Base-by-base conservation (phyloP, 1,140 invertebrate species). In the Cotesia typhae region DNA sequence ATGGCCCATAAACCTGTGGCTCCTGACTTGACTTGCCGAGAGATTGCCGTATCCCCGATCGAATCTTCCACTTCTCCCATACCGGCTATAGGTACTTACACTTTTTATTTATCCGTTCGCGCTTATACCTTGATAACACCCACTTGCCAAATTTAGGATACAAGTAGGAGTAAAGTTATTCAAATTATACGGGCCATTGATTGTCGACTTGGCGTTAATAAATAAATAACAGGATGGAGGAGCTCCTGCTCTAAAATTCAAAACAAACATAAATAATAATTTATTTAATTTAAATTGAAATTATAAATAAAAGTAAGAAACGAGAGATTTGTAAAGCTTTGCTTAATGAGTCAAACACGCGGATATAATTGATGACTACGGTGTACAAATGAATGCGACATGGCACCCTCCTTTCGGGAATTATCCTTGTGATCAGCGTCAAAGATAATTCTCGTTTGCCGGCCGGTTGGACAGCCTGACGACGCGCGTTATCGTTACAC, bases 401-500 rank as follows among this genome's bases (percentile, higher is more conserved):
- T 73, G 63, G 66, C 71, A 66, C 63, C 59, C 70, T 57, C 69
- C 53, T 51, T 72, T 72, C 60, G n/a, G 69, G 74, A 80, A 77
- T 80, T 80, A 70, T 74, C 60, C 35, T 70, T 17, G 69, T 72
- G 75, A 80, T 81, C 79, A 77, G 61, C 64, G 71, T 53, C 55
- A 73, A 75, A 78, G 75, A 76, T 63, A 72, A 74, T 73, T 72
- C 65, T 41, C 73, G 75, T 66, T 67, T 68, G 71, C 67, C 57
- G 63, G 57, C 67, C 67, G 68, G 76, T 70, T 66, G 75, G 59
- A 64, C 69, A 71, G 47, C 64, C 65, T 60, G 67, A 59, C 70
- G 73, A 75, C 67, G 71, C 66, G 52, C 66, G 68, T 67, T 73
- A 61, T 63, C 72, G 67, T 47, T 47, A 47, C 41, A 41, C 38